Conservation (phyloP, 2,797 vertebrate species). For the Cuculus canorus region DNA sequence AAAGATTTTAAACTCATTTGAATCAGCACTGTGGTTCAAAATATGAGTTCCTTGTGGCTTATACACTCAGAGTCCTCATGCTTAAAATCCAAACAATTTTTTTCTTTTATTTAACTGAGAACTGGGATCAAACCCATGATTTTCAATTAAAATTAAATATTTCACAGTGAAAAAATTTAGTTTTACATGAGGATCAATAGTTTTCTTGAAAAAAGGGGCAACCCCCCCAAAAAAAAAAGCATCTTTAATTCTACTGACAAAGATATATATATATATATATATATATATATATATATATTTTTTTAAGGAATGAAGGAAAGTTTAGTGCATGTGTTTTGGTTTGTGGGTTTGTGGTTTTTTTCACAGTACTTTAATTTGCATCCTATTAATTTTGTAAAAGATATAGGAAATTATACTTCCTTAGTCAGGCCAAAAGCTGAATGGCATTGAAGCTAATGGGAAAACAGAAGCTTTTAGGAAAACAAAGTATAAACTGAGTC, state of each 20-base stretch:
- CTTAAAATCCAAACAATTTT: not conserved
- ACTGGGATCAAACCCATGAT: accelerated
- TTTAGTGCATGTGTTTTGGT: accelerated
- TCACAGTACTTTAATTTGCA: not conserved
- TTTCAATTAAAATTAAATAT: not conserved
- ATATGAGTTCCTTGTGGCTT: not conserved
- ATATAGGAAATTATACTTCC: not conserved
- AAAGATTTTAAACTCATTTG: not conserved
- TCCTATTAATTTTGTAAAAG: not conserved
- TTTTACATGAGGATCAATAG: not conserved
- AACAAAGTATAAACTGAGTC: not conserved
- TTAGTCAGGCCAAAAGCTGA: not conserved
- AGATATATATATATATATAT: too few species aligned
- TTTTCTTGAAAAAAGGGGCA: not conserved
- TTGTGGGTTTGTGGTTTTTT: not conserved
- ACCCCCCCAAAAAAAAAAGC: accelerated
- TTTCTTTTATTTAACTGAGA: not conserved
- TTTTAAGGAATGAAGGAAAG: not conserved
- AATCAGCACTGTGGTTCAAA: not conserved
- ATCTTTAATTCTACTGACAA: not conserved
- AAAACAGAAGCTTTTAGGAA: not conserved
- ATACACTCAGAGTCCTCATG: not conserved
- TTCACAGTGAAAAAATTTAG: not conserved
- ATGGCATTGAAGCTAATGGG: not conserved
- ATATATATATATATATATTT: too few species aligned